Percentiles rank a stretch among this genome's conserved stretches.
These are phyloP conservation scores for Kryptopterus vitreolus DNA, from an alignment of 2,797 vertebrate genomes.

Conservation along the genomic window DNA sequence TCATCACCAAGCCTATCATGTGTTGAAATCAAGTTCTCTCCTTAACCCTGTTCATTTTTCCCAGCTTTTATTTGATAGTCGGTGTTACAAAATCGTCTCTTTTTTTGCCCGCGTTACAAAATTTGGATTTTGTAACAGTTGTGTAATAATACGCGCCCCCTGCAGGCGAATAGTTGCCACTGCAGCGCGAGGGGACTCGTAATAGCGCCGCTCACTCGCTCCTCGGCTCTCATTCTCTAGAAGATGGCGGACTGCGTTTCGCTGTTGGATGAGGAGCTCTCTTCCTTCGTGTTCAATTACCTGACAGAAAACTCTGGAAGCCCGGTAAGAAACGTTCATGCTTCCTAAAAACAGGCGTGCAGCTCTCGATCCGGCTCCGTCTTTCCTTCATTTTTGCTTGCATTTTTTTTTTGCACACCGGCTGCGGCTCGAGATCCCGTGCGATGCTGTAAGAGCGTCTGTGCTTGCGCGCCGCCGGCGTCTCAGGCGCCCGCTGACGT, in stretches of 20 bases:
- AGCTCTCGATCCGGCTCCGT: constrained; percentile 42
- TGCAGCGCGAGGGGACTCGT: constrained; percentile 69
- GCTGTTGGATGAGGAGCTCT: constrained; percentile 96
- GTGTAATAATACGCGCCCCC: constrained; percentile 47
- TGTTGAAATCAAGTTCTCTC: neutral
- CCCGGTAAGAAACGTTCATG: constrained; percentile 78
- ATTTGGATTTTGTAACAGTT: constrained; percentile 28
- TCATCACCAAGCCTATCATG: neutral
- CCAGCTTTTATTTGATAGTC: neutral
- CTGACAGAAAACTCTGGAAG: constrained; percentile 86
- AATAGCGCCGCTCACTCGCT: constrained; percentile 74
- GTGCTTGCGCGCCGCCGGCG: constrained; percentile 32
- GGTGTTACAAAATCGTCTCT: neutral
- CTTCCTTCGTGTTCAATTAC: constrained; percentile 97
- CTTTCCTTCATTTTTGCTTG: neutral
- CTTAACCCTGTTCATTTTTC: neutral
- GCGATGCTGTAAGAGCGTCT: constrained; percentile 43
- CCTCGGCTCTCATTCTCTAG: constrained; percentile 82
- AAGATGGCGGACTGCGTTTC: constrained; percentile 99
- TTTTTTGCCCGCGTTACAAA: neutral
- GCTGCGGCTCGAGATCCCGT: constrained; percentile 34
- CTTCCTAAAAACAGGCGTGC: constrained; percentile 34
- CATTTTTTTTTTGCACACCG: constrained; percentile 39
- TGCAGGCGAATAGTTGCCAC: constrained; percentile 51
- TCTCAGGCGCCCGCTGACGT: constrained; percentile 60